A percentile compares a stretch with the other conserved stretches of the same genome.
Evolutionary conservation across 2,113 vertebrate genomes (phyloP).

Genomic region (Gorsachius goisagi): DNA sequence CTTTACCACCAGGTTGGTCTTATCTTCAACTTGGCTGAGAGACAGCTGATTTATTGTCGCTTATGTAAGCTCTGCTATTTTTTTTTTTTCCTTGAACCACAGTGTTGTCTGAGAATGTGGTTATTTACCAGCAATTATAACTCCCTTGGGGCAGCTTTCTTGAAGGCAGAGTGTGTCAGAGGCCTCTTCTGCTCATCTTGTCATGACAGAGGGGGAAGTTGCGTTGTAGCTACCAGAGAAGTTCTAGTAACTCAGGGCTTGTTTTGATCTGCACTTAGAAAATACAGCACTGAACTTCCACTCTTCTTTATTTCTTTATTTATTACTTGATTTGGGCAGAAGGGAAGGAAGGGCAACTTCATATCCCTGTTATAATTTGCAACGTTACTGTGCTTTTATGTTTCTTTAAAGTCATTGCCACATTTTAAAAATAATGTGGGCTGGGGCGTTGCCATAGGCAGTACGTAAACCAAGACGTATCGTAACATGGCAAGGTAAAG

Average conservation of each 20-base stretch:
- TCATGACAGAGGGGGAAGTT: neutral
- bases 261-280: neutral
- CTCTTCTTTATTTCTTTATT: neutral
- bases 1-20: neutral
- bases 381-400: neutral
- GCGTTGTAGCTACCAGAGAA: neutral
- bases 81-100: neutral
- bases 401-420: neutral
- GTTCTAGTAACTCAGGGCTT: neutral
- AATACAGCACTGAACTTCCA: neutral
- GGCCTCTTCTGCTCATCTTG: neutral
- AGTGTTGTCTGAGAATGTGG: neutral
- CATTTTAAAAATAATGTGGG: neutral
- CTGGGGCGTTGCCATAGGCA: neutral
- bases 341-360: neutral
- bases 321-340: neutral
- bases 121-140: neutral
- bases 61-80: neutral
- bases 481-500: neutral
- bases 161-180: constrained; percentile 2
- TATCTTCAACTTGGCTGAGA: neutral
- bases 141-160: neutral
- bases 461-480: neutral
- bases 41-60: neutral
- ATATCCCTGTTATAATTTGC: neutral